These are phyloP conservation scores for Eueides isabella DNA, from an alignment of 1,140 invertebrate species.

Conservation along the genomic window DNA sequence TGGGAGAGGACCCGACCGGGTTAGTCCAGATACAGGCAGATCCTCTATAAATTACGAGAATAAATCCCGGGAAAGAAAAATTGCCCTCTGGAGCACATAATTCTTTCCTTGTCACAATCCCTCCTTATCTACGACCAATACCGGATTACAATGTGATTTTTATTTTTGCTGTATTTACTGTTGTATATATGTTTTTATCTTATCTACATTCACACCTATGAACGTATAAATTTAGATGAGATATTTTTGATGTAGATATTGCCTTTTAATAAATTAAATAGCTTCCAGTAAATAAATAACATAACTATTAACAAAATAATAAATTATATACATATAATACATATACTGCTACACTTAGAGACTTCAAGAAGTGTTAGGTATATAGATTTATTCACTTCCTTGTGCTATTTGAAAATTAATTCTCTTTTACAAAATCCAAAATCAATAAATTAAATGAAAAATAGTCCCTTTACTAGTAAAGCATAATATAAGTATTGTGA, in stretches of 20 bases:
- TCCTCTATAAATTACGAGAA: slow-evolving; percentile 81
- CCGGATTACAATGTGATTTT: slow-evolving; percentile 82
- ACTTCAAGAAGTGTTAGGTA: too few species aligned
- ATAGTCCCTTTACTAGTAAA: background rate
- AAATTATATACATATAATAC: too few species aligned
- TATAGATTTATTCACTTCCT: too few species aligned
- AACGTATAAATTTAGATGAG: background rate
- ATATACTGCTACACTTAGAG: too few species aligned
- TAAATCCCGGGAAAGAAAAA: slow-evolving; percentile 82
- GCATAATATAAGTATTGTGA: background rate
- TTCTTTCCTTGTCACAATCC: slow-evolving; percentile 82
- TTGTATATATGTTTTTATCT: slow-evolving; percentile 50
- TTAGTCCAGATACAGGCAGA: slow-evolving; percentile 79
- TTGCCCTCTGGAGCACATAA: slow-evolving; percentile 82
- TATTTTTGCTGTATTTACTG: slow-evolving; percentile 74
- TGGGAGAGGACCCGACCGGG: slow-evolving; percentile 64
- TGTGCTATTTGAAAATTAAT: too few species aligned
- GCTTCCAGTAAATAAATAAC: too few species aligned
- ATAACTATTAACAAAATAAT: too few species aligned
- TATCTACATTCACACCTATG: slow-evolving; percentile 45
- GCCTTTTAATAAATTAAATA: too few species aligned
- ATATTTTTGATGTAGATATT: too few species aligned
- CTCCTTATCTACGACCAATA: slow-evolving; percentile 81
- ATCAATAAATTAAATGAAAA: background rate
- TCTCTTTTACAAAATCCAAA: background rate